Evolutionary conservation across 2,113 vertebrate genomes (phyloP).

Genomic region (Echinops telfairi): DNA sequence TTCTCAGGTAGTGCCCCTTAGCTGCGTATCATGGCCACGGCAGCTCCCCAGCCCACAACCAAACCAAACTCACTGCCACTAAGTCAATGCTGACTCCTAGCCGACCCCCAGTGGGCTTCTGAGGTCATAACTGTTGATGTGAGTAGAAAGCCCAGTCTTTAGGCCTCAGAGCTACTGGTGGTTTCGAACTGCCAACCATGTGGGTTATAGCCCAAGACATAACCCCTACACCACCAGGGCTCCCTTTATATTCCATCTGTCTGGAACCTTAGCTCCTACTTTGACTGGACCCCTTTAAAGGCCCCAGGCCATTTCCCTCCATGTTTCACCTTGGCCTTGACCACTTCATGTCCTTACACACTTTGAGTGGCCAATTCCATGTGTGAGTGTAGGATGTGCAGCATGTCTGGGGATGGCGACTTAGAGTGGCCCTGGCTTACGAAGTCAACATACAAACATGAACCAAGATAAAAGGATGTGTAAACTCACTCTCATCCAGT

Average conservation of each 20-base stretch:
- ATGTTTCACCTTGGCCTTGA: no score
- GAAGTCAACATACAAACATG: not conserved
- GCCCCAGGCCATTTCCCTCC: not conserved
- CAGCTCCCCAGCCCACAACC: rapidly evolving
- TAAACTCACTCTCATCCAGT: no score
- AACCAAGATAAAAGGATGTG: no score
- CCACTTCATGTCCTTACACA: rapidly evolving
- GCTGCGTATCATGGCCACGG: not conserved
- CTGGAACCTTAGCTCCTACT: not conserved
- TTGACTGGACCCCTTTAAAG: not conserved
- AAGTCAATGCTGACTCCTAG: not conserved
- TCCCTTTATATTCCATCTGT: no score
- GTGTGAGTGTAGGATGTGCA: no score
- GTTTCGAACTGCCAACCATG: no score
- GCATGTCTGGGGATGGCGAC: not conserved
- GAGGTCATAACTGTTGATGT: no score
- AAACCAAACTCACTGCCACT: not conserved
- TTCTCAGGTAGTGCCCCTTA: not conserved
- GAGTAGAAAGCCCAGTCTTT: no score
- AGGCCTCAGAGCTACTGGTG: no score
- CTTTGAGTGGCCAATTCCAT: not conserved
- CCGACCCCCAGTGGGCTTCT: no score
- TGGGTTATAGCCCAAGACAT: no score
- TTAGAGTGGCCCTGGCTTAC: not conserved
- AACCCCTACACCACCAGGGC: no score